Base-by-base conservation (phyloP, 2,797 vertebrate genomes). In the Tangara arthus region DNA sequence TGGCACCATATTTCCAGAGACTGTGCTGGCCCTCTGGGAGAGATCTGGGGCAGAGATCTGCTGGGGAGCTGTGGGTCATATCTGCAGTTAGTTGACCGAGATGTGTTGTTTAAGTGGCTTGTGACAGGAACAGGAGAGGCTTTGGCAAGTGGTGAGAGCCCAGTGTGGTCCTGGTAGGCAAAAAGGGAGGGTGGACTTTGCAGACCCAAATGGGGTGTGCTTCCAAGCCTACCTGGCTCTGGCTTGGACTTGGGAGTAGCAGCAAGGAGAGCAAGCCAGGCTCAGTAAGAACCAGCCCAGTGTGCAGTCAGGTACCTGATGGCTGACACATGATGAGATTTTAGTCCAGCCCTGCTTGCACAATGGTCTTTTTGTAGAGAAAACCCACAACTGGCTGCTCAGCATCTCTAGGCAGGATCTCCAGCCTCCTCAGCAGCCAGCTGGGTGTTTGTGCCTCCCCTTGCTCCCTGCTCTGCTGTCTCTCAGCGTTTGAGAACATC, bases 1-100 rank as follows among this genome's bases (percentile, higher is more conserved):
- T 57, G 65, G 70, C 90, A 91, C 86, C 92, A 85, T 60, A 19
- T 91, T 94, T 89, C 84, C 85, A 82, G 72, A 39, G 89, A 57
- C 18, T 34, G 37, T 65, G 69, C 91, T 76, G 82, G 49, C 82
- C 92, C 94, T 83, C 73, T 8, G 46, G 89, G 91, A 91, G 44
- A 77, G 52, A 41, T 83, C 73, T 8, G 46, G 89, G 91, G 90
- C n/a, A n/a, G 44, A 77, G 52, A 90, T 66, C 89, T 53, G 77
- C 85, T 53, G 16, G 89, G 66, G 87, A 87, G 73, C 68, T 57
- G 19, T 56, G 66, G 85, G 66, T 88, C 73, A 3, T 92, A 76
- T 23, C 78, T 92, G 75, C 81, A 81, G 75, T 75, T 89, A 59
- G 72, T 89, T 87, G 70, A 70, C 80, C 44, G 32, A 63, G 82